Conservation (phyloP, 2,113 vertebrate genomes). For the Nerophis lumbriciformis region DNA sequence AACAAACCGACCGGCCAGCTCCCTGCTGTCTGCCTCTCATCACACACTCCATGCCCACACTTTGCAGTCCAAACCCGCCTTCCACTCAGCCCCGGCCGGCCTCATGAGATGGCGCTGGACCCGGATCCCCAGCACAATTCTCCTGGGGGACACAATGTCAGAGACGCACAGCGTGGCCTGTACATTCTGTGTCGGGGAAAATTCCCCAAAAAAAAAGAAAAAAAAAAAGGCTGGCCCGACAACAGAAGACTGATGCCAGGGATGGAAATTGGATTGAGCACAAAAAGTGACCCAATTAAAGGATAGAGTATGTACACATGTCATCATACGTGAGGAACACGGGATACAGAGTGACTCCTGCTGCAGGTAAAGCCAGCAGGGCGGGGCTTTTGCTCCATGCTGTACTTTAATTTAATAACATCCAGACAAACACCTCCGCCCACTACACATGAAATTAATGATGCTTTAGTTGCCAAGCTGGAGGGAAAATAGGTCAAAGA, state of each 20-base stretch:
- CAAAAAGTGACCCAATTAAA: conserved; percentile 51
- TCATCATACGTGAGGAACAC: conserved; percentile 18
- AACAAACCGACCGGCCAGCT: conserved; percentile 55
- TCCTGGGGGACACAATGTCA: conserved; percentile 44
- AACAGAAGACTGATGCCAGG: conserved; percentile 25
- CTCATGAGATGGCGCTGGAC: conserved; percentile 55
- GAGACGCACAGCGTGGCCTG: conserved; percentile 33
- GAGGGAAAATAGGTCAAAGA: conserved; percentile 8
- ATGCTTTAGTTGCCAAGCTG: conserved; percentile 5
- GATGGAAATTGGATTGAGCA: conserved; percentile 34
- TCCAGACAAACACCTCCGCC: not conserved
- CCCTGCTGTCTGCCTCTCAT: conserved; percentile 62
- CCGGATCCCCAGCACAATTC: conserved; percentile 52
- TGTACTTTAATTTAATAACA: not conserved
- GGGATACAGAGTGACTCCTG: not conserved
- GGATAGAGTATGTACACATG: conserved; percentile 28
- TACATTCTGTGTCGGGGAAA: conserved; percentile 18
- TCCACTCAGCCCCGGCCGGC: conserved; percentile 37
- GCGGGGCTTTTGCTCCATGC: not conserved
- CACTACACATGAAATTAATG: conserved; percentile 7
- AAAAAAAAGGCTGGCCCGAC: conserved; percentile 25
- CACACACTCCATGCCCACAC: conserved; percentile 41
- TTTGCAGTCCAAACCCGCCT: conserved; percentile 42
- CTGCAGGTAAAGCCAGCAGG: conserved; percentile 6
- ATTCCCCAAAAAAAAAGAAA: conserved; percentile 1